Evolutionary conservation across 1,140 invertebrate genomes (phyloP), one percentile per base, ranked within the genome.

Genomic region (Eubasilissa regina): DNA sequence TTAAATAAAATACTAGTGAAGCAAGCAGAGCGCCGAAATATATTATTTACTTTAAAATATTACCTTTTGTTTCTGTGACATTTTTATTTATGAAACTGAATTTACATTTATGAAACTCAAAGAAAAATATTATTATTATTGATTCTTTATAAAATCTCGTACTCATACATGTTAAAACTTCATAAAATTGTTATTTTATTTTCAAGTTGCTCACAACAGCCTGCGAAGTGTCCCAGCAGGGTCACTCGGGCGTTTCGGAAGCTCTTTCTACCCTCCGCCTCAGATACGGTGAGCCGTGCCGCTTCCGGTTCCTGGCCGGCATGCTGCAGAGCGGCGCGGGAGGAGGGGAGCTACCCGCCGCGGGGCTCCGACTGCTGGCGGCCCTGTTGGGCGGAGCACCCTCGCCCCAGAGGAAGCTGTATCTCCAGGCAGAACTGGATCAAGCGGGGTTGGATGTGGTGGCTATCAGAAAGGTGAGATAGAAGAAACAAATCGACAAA

Each of bases 301-400:
- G 97, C 83, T 98, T 98, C 87, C 92, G 97, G 73, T 94, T 98
- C 84, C 91, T 98, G 0, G 93, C 97, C 9, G 96, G 96, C 3
- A 97, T 97, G 88, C 90, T 98, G 25, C 93, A 94, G 80, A 94
- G 94, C 82, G 89, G 89, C 3, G 86, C 86, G 4, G 91, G 91
- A 0, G 89, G 90, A 4, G 91, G 92, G 0, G 94, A 95, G 55
- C 90, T 97, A 1, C 91, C 97, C 84, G 91, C 94, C n/a, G 93
- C 94, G 6, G 96, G 96, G 8, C 89, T 98, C 44, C 92, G 93
- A 60, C 97, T 98, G 85, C 89, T 98, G 21, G 97, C 97, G 83
- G 92, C 93, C 0, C 93, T 98, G 81, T 86, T 97, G 13, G 91
- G 93, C 79, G 95, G 94, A 9, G 92, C 95, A 0, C 92, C 92